phyloP scores from a whole-genome alignment of 2,797 vertebrate species.

The Leptodactylus fallax region DNA sequence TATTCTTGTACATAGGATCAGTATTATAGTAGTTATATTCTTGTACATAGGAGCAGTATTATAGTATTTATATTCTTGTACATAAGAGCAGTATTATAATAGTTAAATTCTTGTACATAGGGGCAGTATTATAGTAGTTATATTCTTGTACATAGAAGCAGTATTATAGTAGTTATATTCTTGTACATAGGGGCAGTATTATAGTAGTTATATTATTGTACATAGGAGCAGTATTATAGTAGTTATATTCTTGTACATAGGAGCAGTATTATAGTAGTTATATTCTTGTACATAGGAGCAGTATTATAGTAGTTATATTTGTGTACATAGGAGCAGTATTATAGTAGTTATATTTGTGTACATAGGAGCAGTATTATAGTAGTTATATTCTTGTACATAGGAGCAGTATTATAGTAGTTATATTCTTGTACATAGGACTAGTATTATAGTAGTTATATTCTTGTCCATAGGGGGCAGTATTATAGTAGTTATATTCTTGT shows the following conservation, averaged over 20 bases:
- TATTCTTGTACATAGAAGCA: no score
- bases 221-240: conserved; percentile 12
- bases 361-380: conserved; percentile 4
- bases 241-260: conserved; percentile 22
- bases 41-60: no score
- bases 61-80: no score
- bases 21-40: no score
- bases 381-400: conserved; percentile 10
- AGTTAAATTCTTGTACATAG: no score
- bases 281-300: not conserved
- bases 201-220: conserved; percentile 27
- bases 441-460: not conserved
- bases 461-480: not conserved
- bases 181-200: conserved; percentile 7
- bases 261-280: conserved; percentile 13
- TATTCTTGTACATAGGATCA: conserved; percentile 8
- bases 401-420: not conserved
- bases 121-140: no score
- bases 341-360: conserved; percentile 21
- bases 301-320: conserved; percentile 12
- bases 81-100: no score
- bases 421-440: not conserved
- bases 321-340: conserved; percentile 7
- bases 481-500: not conserved
- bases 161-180: no score